A percentile compares a stretch with the other conserved stretches of the same genome.
Evolutionary conservation across 2,797 vertebrate species (phyloP).

Genomic region (Pampus argenteus): DNA sequence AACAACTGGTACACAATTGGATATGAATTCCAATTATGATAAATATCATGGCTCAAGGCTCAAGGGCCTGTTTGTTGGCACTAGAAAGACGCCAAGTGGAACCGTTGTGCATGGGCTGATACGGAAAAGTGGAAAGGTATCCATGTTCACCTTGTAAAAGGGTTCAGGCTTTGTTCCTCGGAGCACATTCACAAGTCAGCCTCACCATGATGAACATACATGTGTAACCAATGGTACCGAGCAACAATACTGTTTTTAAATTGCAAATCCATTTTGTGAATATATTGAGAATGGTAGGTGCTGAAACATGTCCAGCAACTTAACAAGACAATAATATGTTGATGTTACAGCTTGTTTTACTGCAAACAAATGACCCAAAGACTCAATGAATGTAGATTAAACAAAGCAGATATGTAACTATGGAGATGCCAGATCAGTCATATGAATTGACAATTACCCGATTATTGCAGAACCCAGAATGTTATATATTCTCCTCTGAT

Average conservation of each 20-base stretch:
- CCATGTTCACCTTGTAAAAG: slow-evolving; percentile 27
- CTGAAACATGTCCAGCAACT: too few relatives aligned
- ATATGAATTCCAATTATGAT: slow-evolving; percentile 74
- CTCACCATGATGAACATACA: background rate
- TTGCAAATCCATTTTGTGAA: too few relatives aligned
- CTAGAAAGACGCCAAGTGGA: slow-evolving; percentile 44
- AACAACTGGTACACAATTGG: slow-evolving; percentile 66
- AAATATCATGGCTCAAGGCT: slow-evolving; percentile 53
- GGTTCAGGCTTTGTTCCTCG: slow-evolving; percentile 2
- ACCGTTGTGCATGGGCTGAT: slow-evolving; percentile 46
- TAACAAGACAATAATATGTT: too few relatives aligned
- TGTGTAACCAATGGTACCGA: too few relatives aligned
- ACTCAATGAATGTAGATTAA: too few relatives aligned
- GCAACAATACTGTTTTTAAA: too few relatives aligned
- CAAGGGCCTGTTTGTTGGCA: slow-evolving; percentile 50
- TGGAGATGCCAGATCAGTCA: too few relatives aligned
- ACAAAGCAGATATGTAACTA: too few relatives aligned
- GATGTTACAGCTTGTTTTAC: too few relatives aligned
- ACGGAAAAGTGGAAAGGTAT: slow-evolving; percentile 18
- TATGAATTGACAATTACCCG: background rate
- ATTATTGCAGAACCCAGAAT: background rate
- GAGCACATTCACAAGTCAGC: background rate
- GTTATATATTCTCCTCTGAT: background rate
- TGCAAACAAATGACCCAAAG: too few relatives aligned
- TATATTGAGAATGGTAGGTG: too few relatives aligned